phyloP scores from a whole-genome alignment of 1,140 invertebrate genomes.

The Apis laboriosa region DNA sequence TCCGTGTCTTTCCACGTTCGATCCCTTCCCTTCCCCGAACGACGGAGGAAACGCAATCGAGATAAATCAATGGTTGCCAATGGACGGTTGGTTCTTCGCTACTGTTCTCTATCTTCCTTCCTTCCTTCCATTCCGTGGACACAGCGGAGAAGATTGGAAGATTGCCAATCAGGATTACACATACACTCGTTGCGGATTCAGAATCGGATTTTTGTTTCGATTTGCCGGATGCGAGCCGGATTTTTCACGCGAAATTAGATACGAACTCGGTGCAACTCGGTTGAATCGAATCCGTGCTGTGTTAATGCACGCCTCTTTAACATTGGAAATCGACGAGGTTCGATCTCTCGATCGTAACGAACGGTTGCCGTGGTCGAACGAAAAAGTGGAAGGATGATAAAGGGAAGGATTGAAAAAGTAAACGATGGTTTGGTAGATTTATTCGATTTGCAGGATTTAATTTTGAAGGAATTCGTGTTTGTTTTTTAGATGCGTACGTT shows the following conservation, averaged over 20 bases:
- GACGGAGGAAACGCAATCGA: slow-evolving; percentile 38
- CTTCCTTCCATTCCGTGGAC: slow-evolving; percentile 12
- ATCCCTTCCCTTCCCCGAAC: too few relatives aligned
- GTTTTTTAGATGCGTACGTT: background rate
- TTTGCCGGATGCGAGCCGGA: slow-evolving; percentile 20
- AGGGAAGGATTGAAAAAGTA: background rate
- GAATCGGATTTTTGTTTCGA: slow-evolving; percentile 31
- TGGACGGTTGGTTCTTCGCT: slow-evolving; percentile 31
- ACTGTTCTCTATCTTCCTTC: slow-evolving; percentile 1
- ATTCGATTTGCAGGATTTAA: background rate
- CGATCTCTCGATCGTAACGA: background rate
- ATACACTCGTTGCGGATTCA: slow-evolving; percentile 27
- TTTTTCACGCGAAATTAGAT: slow-evolving; percentile 38
- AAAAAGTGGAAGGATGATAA: background rate
- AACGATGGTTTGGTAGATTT: background rate
- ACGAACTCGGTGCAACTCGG: background rate
- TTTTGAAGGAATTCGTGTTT: background rate
- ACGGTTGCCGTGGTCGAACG: background rate
- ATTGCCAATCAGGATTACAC: slow-evolving; percentile 40
- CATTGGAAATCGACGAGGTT: background rate
- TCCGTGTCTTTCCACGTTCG: too few relatives aligned
- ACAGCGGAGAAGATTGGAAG: slow-evolving; percentile 22
- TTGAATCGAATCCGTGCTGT: background rate
- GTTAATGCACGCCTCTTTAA: slow-evolving; percentile 14
- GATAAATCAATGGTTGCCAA: slow-evolving; percentile 41